Evolutionary conservation across 2,888 invertebrate genomes (phyloP), one percentile per base, ranked within the genome.

Genomic region (Leucophenga montana): DNA sequence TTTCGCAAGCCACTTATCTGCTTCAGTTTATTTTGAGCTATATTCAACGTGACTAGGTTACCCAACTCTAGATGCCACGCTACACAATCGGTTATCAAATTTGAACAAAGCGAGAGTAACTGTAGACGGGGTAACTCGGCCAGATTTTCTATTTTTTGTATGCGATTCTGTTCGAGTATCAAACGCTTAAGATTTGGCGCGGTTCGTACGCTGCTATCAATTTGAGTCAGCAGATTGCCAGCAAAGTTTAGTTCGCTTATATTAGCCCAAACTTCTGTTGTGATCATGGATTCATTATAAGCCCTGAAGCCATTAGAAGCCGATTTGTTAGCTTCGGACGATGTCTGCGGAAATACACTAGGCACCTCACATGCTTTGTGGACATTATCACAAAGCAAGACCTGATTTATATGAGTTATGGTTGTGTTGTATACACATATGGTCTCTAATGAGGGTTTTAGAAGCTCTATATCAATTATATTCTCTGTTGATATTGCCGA

Each of bases 41-140:
- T 88, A 85, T 95, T 94, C 65, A 99, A 91, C 70, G 92, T 92
- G n/a, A 94, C 92, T 59, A 98, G 92, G 88, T 97, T 97, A 6
- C 97, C 97, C 71, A 98, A 91, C 87, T 94, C 94, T 5, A 93
- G 92, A 86, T 97, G 95, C 89, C 97, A 92, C 85, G 94, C 92
- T 39, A 93, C 92, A 76, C 96, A 93, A 4, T 92, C 86, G 0
- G 90, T 87, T 78, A 96, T 94, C 57, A 92, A 90, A 90, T 97
- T 98, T 83, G 94, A 93, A 0, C 95, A 94, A 22, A 98, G 88
- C 80, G 95, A 94, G 13, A 98, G 90, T 64, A 92, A 90, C 11
- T 93, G 92, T 31, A 98, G 89, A 69, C 94, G 92, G 67, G 95
- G 94, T 48, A 98, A 90, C 75, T 92, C 92, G 0, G 95, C 94